These are phyloP conservation scores for Heteromormyrus szaboi DNA, from an alignment of 2,797 vertebrate genomes.

Conservation along the genomic window DNA sequence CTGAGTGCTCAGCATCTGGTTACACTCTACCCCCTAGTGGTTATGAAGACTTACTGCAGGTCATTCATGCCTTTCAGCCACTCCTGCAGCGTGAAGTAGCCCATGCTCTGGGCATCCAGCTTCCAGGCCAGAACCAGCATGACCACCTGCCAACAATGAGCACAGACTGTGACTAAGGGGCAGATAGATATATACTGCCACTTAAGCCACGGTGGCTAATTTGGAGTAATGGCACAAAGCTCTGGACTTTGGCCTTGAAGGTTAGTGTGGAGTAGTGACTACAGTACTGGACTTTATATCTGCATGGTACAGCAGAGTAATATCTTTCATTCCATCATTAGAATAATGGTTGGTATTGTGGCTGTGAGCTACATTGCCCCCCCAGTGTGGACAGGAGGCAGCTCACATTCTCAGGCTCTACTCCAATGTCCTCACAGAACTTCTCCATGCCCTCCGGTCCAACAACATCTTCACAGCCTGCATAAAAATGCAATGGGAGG, in stretches of 20 bases:
- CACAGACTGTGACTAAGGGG: constrained; percentile 15
- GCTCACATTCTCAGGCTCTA: constrained; percentile 96
- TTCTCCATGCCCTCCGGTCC: constrained; percentile 99
- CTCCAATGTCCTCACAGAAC: constrained; percentile 98
- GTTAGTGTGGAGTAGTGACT: not conserved
- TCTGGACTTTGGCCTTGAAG: not conserved
- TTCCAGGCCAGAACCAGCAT: constrained; percentile 99
- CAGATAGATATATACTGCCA: not conserved
- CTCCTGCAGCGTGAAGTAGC: constrained; percentile 96
- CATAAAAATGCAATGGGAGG: constrained; percentile 25
- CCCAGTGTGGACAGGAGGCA: not conserved
- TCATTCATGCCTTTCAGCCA: constrained; percentile 98
- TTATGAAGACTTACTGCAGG: constrained; percentile 77
- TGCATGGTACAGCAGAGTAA: not conserved
- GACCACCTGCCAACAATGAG: constrained; percentile 74
- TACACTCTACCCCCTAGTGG: not conserved
- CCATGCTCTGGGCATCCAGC: constrained; percentile 98
- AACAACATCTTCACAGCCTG: constrained; percentile 89
- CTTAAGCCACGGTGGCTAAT: not conserved
- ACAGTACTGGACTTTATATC: not conserved
- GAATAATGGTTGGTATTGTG: not conserved
- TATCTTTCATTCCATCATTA: not conserved
- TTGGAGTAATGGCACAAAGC: not conserved
- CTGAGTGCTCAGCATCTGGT: not conserved
- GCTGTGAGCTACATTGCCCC: not conserved